Percentiles rank a stretch among this genome's conserved stretches.
phyloP scores from a whole-genome alignment of 2,113 vertebrate species.

The Paraplagusia blochii region DNA sequence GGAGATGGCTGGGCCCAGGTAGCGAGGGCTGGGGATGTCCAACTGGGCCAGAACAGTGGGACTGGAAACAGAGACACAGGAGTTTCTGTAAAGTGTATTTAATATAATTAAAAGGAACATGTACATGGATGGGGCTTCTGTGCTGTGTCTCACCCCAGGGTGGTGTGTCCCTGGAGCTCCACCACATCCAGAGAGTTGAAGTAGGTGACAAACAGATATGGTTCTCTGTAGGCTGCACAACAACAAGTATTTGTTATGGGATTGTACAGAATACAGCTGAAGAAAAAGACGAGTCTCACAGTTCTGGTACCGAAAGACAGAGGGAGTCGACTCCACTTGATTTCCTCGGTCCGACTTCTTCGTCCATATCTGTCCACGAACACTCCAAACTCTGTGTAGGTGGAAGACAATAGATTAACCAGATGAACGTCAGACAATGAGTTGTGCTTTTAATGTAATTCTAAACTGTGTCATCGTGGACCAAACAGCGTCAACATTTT shows the following conservation, averaged over 20 bases:
- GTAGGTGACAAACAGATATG: conserved; percentile 97
- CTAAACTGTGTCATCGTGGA: too few relatives aligned
- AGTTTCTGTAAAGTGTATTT: not conserved
- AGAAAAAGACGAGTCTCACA: not conserved
- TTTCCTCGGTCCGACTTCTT: conserved; percentile 91
- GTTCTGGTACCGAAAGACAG: conserved; percentile 87
- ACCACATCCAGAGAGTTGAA: conserved; percentile 98
- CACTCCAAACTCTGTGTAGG: conserved; percentile 94
- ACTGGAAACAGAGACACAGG: conserved; percentile 61
- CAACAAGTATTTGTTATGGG: not conserved
- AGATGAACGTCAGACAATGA: too few relatives aligned
- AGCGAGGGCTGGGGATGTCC: conserved; percentile 94
- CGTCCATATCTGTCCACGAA: conserved; percentile 96
- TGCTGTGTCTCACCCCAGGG: conserved; percentile 81
- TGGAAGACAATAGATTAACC: too few relatives aligned
- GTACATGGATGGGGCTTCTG: too few relatives aligned
- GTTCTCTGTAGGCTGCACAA: conserved; percentile 90
- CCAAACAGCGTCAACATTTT: too few relatives aligned
- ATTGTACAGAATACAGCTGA: not conserved
- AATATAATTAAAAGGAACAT: too few relatives aligned
- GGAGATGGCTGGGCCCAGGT: conserved; percentile 95
- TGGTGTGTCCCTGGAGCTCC: conserved; percentile 90
- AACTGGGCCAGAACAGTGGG: conserved; percentile 88
- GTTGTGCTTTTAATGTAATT: too few relatives aligned
- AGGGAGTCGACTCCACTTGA: conserved; percentile 96